These are phyloP conservation scores for Colius striatus DNA, from an alignment of 2,113 vertebrate species.

Conservation along the genomic window DNA sequence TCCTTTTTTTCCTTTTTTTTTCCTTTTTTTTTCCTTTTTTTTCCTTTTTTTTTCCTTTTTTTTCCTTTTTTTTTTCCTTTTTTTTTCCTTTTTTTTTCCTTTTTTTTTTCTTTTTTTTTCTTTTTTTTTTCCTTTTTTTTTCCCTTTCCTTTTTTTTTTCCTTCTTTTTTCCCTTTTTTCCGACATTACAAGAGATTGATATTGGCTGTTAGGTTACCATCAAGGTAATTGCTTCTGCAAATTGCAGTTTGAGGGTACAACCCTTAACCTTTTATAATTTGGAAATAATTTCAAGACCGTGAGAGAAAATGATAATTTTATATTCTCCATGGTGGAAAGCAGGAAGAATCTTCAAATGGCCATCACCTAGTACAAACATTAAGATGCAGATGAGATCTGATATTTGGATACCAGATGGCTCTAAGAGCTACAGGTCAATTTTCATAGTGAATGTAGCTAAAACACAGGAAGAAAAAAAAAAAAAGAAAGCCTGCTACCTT, in stretches of 20 bases:
- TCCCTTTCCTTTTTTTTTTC: no score
- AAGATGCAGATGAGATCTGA: background rate
- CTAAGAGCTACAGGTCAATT: background rate
- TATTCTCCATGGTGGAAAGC: background rate
- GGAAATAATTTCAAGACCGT: background rate
- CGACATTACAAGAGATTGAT: background rate
- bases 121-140: background rate
- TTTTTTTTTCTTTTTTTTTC: no score
- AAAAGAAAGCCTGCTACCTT: background rate
- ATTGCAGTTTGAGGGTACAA: background rate
- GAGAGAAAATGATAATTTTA: background rate
- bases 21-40: background rate
- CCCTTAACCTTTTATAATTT: background rate
- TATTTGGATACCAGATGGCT: background rate
- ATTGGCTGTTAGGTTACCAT: background rate
- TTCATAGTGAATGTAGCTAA: background rate
- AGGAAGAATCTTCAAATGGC: background rate
- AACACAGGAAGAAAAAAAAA: rapidly evolving
- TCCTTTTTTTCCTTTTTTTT: background rate
- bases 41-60: no score
- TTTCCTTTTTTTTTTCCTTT: no score
- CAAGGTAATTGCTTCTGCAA: background rate
- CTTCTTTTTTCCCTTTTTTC: background rate
- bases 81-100: background rate
- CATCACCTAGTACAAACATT: background rate